Percentiles rank a stretch among this genome's conserved stretches.
Conservation (phyloP, 2,797 vertebrate genomes). For the Ispidina lecontei region DNA sequence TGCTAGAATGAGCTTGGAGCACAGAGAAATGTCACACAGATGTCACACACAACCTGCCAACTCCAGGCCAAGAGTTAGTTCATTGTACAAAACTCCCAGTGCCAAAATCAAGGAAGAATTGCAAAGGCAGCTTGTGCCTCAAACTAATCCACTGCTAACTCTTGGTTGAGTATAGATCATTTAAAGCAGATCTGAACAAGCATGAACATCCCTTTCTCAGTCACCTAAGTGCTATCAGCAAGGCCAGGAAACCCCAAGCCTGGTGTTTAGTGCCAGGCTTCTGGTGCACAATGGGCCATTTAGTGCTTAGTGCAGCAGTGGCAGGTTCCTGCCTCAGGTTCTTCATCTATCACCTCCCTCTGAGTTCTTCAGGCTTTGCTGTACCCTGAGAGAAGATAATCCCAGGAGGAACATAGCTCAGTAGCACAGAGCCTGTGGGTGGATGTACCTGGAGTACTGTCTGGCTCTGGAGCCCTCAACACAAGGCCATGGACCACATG, state of each 20-base stretch:
- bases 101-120: background rate
- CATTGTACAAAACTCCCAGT: background rate
- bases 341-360: background rate
- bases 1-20: constrained; percentile 61
- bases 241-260: background rate
- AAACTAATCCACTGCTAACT: background rate
- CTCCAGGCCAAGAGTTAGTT: background rate
- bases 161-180: background rate
- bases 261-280: background rate
- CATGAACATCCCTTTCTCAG: background rate
- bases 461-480: too few relatives aligned
- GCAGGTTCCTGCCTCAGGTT: background rate
- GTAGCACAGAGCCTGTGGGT: background rate
- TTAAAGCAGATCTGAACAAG: background rate
- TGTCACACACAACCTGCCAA: background rate
- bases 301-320: background rate
- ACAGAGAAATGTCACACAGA: constrained; percentile 69
- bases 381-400: background rate
- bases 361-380: background rate
- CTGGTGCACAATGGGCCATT: background rate
- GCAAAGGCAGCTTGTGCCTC: background rate
- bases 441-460: too few relatives aligned
- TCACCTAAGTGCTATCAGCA: background rate
- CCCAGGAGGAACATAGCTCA: background rate
- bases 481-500: too few relatives aligned